Conservation (phyloP, 2,797 vertebrate genomes). For the Siniperca undulata region DNA sequence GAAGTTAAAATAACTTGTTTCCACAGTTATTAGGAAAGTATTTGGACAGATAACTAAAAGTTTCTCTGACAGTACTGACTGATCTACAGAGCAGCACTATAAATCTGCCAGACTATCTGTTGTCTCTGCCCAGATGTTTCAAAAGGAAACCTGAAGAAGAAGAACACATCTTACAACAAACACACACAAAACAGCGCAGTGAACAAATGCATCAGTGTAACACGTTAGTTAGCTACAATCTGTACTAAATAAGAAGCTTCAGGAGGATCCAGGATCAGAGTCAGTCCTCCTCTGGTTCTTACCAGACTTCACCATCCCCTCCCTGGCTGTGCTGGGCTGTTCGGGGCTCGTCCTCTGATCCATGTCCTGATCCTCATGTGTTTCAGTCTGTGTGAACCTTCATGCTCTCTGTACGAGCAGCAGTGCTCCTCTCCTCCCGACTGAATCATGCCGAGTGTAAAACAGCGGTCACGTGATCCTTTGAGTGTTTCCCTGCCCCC, state of each 20-base stretch:
- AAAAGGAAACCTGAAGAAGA: not conserved
- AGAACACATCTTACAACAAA: no score
- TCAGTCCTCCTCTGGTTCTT: constrained; percentile 73
- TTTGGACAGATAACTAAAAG: not conserved
- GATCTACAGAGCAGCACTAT: no score
- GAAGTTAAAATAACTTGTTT: not conserved
- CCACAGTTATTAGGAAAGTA: not conserved
- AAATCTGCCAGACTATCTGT: not conserved
- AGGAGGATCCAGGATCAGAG: constrained; percentile 13
- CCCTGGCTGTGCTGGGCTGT: constrained; percentile 66
- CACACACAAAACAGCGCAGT: no score
- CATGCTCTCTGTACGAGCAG: constrained; percentile 30
- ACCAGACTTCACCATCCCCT: constrained; percentile 91
- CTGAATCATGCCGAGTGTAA: constrained; percentile 38
- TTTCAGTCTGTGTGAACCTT: constrained; percentile 16
- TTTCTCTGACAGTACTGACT: no score
- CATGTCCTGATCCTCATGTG: constrained; percentile 32
- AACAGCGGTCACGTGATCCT: constrained; percentile 54
- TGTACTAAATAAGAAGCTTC: not conserved
- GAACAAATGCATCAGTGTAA: not conserved
- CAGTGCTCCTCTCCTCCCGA: constrained; percentile 23
- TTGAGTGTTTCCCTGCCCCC: constrained; percentile 37
- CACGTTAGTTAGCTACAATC: not conserved
- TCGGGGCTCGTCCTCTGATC: constrained; percentile 67
- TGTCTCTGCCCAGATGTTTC: not conserved